Percentiles rank a stretch among this genome's conserved stretches.
Evolutionary conservation across 2,113 vertebrate species (phyloP).

Genomic region (Psophia crepitans): DNA sequence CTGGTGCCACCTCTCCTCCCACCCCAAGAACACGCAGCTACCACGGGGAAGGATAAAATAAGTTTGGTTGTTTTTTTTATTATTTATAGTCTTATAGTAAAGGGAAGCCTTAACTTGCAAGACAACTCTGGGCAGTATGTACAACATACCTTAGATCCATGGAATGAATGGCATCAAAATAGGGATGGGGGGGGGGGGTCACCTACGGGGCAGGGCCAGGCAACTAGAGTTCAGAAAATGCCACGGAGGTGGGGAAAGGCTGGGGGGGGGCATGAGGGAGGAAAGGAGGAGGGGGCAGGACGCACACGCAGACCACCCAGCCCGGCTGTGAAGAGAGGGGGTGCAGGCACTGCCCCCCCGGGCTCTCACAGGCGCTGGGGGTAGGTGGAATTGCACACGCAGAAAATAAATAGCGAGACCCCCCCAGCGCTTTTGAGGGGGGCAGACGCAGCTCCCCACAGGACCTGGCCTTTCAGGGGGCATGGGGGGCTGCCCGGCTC

Average conservation of each 20-base stretch:
- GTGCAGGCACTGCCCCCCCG: not conserved
- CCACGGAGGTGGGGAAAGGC: conserved; percentile 14
- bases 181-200: conserved; percentile 53
- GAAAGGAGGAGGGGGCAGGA: conserved; percentile 58
- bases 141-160: conserved; percentile 97
- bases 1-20: not conserved
- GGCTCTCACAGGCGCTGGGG: not conserved
- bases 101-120: conserved; percentile 96
- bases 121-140: conserved; percentile 95
- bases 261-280: conserved; percentile 50
- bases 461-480: not conserved
- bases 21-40: conserved; percentile 37
- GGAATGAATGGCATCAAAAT: conserved; percentile 88
- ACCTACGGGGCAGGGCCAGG: conserved; percentile 72
- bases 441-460: not conserved
- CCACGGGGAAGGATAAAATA: conserved; percentile 89
- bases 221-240: conserved; percentile 77
- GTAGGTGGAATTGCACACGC: conserved; percentile 69
- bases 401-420: conserved; percentile 78
- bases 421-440: conserved; percentile 16
- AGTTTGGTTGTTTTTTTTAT: conserved; percentile 62
- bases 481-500: not conserved
- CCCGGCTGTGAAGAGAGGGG: not conserved
- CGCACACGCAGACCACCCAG: not conserved
- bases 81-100: conserved; percentile 99